Evolutionary conservation across 2,888 invertebrate species (phyloP), one percentile per base, ranked within the genome.

Genomic region (Eristalis arbustorum): DNA sequence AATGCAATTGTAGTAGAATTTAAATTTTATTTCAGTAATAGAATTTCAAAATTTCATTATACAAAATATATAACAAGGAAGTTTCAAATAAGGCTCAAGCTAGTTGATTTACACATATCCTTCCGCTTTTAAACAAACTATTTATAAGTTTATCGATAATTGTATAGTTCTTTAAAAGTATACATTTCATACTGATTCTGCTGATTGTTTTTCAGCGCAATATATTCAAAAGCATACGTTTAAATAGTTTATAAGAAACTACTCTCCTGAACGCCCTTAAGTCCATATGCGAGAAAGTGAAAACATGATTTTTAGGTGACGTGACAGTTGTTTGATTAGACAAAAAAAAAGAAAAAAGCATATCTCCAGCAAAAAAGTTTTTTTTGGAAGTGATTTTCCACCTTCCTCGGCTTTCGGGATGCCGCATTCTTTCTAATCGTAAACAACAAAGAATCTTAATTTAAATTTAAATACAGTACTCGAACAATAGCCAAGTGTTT

Each of bases 261-360:
- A 11, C 23, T 56, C 71, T 23, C 72, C 72, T 87, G 87, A 87
- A 83, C 79, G 67, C 75, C 23, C 14, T 42, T 67, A 69, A 69
- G 63, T 63, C 23, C 82, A 75, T 79, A 40, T 71, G 87, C 63
- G 56, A 87, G 87, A 49, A 78, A 89, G 89, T 89, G 89, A 90
- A 89, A 83, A 82, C 89, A 80, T 84, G 80, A 78, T 83, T 88
- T 88, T 88, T 89, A 89, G 91, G 89, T 91, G 91, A 91, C 91
- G 91, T 91, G 91, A 91, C 91, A 91, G 91, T 90, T 90, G 91
- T 89, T 91, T 91, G 90, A 91, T 91, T 91, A 91, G 90, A 91
- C 89, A 84, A 78, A 82, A 76, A 69, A 23, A 81, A 57, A 57
- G 31, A 74, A 74, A 81, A 82, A 82, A 81, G 49, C 84, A 67